Percentiles rank a stretch among this genome's conserved stretches.
Conservation (phyloP, 2,113 vertebrate genomes). For the Microcebus ravelobensis region DNA sequence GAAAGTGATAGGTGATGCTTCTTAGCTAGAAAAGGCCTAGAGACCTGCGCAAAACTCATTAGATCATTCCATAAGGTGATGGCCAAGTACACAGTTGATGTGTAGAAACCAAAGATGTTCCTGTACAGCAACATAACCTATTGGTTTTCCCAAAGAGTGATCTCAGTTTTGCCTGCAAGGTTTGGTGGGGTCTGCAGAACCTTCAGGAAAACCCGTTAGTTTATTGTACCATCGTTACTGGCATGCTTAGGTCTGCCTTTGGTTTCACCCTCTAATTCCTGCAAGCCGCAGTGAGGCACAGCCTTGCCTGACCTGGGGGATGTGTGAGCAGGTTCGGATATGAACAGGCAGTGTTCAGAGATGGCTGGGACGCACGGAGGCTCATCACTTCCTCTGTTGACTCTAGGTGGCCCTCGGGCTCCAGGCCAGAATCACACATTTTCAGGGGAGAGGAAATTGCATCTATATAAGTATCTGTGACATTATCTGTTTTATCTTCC, state of each 20-base stretch:
- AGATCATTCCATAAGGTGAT: not conserved
- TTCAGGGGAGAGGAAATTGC: not conserved
- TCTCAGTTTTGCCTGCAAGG: not conserved
- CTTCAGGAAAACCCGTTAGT: not conserved
- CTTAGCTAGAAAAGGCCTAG: not conserved
- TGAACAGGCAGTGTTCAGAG: not conserved
- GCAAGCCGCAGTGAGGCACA: rapidly evolving
- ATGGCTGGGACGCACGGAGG: rapidly evolving
- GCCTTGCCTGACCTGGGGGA: not conserved
- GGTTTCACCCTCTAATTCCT: not conserved
- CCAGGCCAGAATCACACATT: not conserved
- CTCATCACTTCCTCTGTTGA: not conserved
- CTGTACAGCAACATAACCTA: not conserved
- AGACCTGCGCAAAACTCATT: not conserved
- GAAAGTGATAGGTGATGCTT: not conserved
- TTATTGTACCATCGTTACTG: rapidly evolving
- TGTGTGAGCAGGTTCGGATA: not conserved
- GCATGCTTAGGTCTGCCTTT: not conserved
- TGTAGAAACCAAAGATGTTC: not conserved
- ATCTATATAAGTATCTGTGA: not conserved
- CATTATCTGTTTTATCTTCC: not conserved
- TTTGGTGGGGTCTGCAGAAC: not conserved
- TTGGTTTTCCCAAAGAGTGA: not conserved
- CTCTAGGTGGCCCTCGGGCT: not conserved
- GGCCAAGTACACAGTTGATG: not conserved